Percentiles rank a stretch among this genome's conserved stretches.
phyloP scores from a whole-genome alignment of 2,888 invertebrate species.

The Eilema griseolum region DNA sequence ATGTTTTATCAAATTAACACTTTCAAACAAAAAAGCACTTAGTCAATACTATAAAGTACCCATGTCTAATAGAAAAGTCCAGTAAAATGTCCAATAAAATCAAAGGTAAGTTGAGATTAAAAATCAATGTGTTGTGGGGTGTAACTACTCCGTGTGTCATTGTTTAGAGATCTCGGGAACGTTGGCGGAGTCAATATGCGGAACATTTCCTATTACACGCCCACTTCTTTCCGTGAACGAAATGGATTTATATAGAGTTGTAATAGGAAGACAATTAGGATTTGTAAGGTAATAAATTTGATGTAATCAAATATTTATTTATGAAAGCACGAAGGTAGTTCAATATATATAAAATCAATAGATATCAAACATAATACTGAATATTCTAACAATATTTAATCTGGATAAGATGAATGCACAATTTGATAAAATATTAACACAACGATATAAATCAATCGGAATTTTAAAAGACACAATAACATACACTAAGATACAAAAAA shows the following conservation, averaged over 20 bases:
- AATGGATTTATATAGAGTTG: constrained; percentile 64
- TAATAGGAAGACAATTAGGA: neutral
- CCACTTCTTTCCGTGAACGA: constrained; percentile 82
- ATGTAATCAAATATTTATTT: neutral
- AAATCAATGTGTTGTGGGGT: constrained; percentile 51
- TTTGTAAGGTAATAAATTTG: neutral
- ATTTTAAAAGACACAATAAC: no score
- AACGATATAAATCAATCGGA: no score
- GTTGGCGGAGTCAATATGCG: constrained; percentile 86
- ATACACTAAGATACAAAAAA: no score
- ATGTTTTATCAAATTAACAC: neutral
- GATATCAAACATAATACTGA: no score
- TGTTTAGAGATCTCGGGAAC: constrained; percentile 83
- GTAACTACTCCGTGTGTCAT: constrained; percentile 72
- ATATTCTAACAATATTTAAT: no score
- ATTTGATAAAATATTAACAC: no score
- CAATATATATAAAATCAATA: no score
- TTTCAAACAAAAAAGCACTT: neutral
- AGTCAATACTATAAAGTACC: neutral
- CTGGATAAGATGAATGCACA: no score
- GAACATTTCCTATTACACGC: constrained; percentile 87
- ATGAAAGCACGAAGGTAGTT: neutral
- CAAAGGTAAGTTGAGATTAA: constrained; percentile 48
- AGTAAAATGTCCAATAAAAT: constrained; percentile 33
- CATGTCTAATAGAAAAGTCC: neutral